Percentiles rank a stretch among this genome's conserved stretches.
phyloP scores from a whole-genome alignment of 1,140 invertebrate genomes.

The Probaryconus sp. region DNA sequence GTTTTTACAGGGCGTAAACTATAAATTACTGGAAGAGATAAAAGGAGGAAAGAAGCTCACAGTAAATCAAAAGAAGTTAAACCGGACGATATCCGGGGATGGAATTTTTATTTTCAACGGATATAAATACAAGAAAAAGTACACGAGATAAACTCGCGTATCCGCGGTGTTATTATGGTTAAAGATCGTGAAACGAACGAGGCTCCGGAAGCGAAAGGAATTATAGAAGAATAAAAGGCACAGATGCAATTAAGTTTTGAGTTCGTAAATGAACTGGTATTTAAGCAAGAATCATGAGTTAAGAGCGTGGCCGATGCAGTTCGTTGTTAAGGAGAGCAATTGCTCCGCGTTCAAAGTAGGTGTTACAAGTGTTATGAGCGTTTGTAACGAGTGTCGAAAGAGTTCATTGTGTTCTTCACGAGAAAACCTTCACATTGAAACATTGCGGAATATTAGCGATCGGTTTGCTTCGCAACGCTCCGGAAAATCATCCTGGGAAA shows the following conservation, averaged over 20 bases:
- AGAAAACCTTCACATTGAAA: slow-evolving; percentile 41
- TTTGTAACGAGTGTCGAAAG: slow-evolving; percentile 52
- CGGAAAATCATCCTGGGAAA: too few relatives aligned
- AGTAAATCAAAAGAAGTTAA: not conserved
- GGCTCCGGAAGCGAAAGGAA: slow-evolving; percentile 27
- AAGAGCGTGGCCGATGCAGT: slow-evolving; percentile 64
- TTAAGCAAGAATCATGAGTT: slow-evolving; percentile 58
- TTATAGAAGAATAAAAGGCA: slow-evolving; percentile 34
- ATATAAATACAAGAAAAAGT: slow-evolving; percentile 18
- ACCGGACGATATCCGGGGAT: too few relatives aligned
- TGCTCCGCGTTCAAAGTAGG: slow-evolving; percentile 31
- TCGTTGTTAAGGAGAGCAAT: slow-evolving; percentile 64
- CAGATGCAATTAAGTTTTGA: slow-evolving; percentile 43
- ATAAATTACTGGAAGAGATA: too few relatives aligned
- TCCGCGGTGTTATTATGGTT: slow-evolving; percentile 10
- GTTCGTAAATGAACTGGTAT: slow-evolving; percentile 46
- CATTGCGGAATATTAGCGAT: slow-evolving; percentile 10
- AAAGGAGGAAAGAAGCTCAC: too few relatives aligned
- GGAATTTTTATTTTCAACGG: too few relatives aligned
- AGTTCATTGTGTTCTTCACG: slow-evolving; percentile 43
- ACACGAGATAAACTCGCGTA: slow-evolving; percentile 9
- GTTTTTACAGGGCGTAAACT: too few relatives aligned
- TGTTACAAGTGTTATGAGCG: slow-evolving; percentile 56
- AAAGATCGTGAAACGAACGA: slow-evolving; percentile 8
- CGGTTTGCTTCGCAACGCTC: not conserved